Evolutionary conservation across 2,113 vertebrate genomes (phyloP), one percentile per base, ranked within the genome.

Genomic region (Taxidea taxus): DNA sequence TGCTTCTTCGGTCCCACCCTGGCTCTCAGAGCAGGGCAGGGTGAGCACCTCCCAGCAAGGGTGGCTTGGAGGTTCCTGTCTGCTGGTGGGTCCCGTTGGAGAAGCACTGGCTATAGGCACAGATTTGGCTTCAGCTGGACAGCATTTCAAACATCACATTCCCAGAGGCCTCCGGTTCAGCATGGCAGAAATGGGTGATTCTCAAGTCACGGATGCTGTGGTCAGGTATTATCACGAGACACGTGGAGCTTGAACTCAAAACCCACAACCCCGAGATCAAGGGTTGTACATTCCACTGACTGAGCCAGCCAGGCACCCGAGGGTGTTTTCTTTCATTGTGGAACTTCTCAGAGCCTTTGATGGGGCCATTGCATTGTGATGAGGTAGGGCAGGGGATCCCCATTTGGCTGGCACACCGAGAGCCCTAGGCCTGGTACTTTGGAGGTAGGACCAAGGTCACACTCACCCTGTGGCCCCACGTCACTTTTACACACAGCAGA

Each of bases 1-100:
- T 3, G 42, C 25, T 60, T 42, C 68, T 31, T 34, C 14, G 0
- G 87, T 7, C 39, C 64, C 0, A 0, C 16, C 27, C 42, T 9
- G 21, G 20, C 42, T 51, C 0, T 10, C 2, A 2, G 34, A 37
- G 37, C 25, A 0, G 18, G 56, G 25, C 16, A 5, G 51, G 16
- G 51, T 31, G 34, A 51, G 34, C 56, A 14, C 54, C 54, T 37
- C 70, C 34, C 0, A 4, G 72, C 16, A 5, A 3, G 47, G 0
- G 47, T 6, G 39, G 60, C 37, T 15, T 1, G 49, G 60, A 4
- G 31, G 31, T 8, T 80, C 60, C 2, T 0, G 18, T 13, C 64
- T 18, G 4, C 27, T 15, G 60, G 34, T 0, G 4, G 1, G 0
- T 37, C 39, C 39, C 0, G 6, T 66, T 9, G 0, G 2, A 27